Evolutionary conservation across 1,140 invertebrate species (phyloP).

Genomic region (Nixonia krombeini): DNA sequence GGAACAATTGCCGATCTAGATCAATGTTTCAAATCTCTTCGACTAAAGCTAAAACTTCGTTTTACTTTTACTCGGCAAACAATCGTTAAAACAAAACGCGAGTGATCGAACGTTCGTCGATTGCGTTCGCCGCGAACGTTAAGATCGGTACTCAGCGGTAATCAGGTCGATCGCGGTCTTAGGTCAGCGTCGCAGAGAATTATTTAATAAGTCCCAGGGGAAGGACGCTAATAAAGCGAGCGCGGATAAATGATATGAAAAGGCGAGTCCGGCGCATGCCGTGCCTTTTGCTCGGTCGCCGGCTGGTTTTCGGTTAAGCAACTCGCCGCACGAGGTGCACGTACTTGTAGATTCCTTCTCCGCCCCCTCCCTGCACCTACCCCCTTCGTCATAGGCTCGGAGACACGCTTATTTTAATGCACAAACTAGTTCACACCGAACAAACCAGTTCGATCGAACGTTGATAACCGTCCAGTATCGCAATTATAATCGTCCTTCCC

Average conservation of each 20-base stretch:
- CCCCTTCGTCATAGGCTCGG: too few relatives aligned
- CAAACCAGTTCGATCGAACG: background rate
- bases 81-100: background rate
- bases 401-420: background rate
- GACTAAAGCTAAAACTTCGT: too few relatives aligned
- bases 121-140: conserved; percentile 52
- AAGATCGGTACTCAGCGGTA: conserved; percentile 60
- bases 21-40: too few relatives aligned
- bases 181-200: conserved; percentile 56
- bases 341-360: conserved; percentile 18
- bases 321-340: conserved; percentile 35
- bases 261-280: conserved; percentile 57
- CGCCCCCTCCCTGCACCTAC: conserved; percentile 2
- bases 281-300: conserved; percentile 36
- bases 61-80: too few relatives aligned
- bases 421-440: conserved; percentile 3
- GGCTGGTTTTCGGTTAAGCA: conserved; percentile 37
- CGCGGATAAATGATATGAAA: conserved; percentile 62
- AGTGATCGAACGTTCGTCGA: background rate
- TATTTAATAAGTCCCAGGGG: conserved; percentile 65
- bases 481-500: background rate
- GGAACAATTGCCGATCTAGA: too few relatives aligned
- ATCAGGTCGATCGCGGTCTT: conserved; percentile 51
- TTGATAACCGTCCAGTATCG: background rate
- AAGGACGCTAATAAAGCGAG: conserved; percentile 64